Percentiles rank a stretch among this genome's conserved stretches.
Conservation (phyloP, 2,113 vertebrate species). For the Felis catus region DNA sequence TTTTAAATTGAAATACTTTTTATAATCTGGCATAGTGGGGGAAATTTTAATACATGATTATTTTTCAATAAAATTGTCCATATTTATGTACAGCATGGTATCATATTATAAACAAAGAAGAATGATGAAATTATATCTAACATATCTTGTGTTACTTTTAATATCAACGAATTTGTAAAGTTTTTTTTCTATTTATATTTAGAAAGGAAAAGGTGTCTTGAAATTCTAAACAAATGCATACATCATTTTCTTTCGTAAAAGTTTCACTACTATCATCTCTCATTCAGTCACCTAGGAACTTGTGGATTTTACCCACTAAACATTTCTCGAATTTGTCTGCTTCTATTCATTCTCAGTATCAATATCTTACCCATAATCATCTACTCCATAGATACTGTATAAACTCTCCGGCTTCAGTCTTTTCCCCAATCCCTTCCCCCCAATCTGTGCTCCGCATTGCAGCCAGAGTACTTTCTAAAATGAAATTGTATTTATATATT, state of each 20-base stretch:
- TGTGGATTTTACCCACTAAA: neutral
- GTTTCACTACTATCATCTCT: neutral
- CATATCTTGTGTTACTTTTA: neutral
- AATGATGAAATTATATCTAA: neutral
- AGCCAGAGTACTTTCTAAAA: neutral
- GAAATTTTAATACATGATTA: neutral
- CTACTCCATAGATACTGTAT: neutral
- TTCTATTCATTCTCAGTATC: neutral
- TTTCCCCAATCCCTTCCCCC: neutral
- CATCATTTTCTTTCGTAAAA: neutral
- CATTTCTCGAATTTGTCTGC: neutral
- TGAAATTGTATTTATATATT: neutral
- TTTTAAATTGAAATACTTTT: slow-evolving; percentile 29
- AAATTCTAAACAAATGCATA: neutral
- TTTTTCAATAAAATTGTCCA: neutral
- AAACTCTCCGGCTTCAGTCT: neutral
- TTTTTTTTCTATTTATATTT: neutral
- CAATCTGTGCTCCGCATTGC: neutral
- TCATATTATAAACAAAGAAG: neutral
- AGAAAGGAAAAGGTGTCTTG: neutral
- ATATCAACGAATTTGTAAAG: neutral
- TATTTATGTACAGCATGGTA: neutral
- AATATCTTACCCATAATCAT: neutral
- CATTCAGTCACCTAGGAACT: neutral
- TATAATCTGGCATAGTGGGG: neutral